phyloP scores from a whole-genome alignment of 2,113 vertebrate species.

The Gadus chalcogrammus region DNA sequence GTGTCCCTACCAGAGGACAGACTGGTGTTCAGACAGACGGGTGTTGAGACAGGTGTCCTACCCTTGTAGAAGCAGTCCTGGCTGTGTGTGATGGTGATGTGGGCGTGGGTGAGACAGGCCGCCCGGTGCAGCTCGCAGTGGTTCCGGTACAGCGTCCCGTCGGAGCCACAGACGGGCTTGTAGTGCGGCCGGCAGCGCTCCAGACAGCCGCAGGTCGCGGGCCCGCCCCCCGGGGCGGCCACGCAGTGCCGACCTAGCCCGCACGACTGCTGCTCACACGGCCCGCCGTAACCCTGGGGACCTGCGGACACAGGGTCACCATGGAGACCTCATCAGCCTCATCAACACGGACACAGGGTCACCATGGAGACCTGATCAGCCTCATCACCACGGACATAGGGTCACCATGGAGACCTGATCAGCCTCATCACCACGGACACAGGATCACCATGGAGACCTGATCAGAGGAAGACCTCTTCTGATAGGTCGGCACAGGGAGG shows the following conservation, averaged over 20 bases:
- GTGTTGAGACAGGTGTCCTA: slow-evolving; percentile 50
- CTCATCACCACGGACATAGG: too few species aligned
- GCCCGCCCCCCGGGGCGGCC: slow-evolving; percentile 71
- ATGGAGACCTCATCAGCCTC: too few species aligned
- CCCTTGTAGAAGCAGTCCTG: slow-evolving; percentile 97
- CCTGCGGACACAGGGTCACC: slow-evolving; percentile 53
- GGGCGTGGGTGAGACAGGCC: slow-evolving; percentile 83
- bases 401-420: too few species aligned
- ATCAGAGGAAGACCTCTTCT: too few species aligned
- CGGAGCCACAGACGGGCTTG: slow-evolving; percentile 93
- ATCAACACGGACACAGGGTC: too few species aligned
- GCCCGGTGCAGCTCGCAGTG: slow-evolving; percentile 93
- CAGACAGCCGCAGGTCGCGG: slow-evolving; percentile 83
- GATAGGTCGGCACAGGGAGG: too few species aligned
- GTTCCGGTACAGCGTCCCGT: slow-evolving; percentile 91
- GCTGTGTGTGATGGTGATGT: slow-evolving; percentile 88
- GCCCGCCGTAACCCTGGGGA: slow-evolving; percentile 58
- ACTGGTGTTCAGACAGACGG: neutral
- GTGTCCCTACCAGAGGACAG: slow-evolving; percentile 9
- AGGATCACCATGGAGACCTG: too few species aligned
- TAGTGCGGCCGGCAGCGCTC: slow-evolving; percentile 86
- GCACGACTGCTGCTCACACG: slow-evolving; percentile 93
- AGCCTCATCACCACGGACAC: too few species aligned
- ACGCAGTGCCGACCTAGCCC: slow-evolving; percentile 89
- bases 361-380: too few species aligned